Base-by-base conservation (phyloP, 2,888 invertebrate species). In the Cryptocephalus primarius region DNA sequence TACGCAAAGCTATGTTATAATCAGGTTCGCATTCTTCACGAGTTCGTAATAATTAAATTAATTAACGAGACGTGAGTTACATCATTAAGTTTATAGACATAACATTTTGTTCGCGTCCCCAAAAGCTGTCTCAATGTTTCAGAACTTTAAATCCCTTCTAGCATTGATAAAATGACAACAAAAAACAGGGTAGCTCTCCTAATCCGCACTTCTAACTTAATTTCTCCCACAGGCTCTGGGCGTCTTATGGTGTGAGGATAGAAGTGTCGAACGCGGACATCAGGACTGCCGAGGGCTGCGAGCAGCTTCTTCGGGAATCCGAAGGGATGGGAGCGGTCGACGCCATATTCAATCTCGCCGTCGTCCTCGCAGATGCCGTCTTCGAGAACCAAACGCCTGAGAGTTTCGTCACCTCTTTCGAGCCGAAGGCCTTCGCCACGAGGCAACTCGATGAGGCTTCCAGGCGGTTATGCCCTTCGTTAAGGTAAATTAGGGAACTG, bases 291-390 rank as follows among this genome's bases (percentile, higher is more conserved):
- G 67, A 76, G 8, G 90, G 90, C 1, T 88, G 89, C 49, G 74
- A 75, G 45, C 62, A 72, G n/a, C 75, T 93, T 53, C 62, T 95
- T 0, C 71, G 74, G 43, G 76, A 78, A 60, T 82, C 88, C 0
- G 69, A 69, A 33, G 55, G 73, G 1, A 64, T 85, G 55, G 88
- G 83, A 1, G 79, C 79, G 1, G 79, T 94, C 10, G 85, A 84
- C 22, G 92, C 85, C 13, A 83, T 95, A 43, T 94, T 93, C 72
- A 92, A 95, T 66, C 73, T 94, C 51, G 94, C 94, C 4, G 90
- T 90, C 59, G 78, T 82, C 1, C 67, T 91, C 8, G 77, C 77
- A 50, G 91, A 92, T 62, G 79, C 79, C 0, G 70, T 88, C 40
- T 79, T 91, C 65, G 80, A 82, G 60, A 89, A 90, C 63, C 88